Evolutionary conservation across 2,113 vertebrate genomes (phyloP), one percentile per base, ranked within the genome.

Genomic region (Prolemur simus): DNA sequence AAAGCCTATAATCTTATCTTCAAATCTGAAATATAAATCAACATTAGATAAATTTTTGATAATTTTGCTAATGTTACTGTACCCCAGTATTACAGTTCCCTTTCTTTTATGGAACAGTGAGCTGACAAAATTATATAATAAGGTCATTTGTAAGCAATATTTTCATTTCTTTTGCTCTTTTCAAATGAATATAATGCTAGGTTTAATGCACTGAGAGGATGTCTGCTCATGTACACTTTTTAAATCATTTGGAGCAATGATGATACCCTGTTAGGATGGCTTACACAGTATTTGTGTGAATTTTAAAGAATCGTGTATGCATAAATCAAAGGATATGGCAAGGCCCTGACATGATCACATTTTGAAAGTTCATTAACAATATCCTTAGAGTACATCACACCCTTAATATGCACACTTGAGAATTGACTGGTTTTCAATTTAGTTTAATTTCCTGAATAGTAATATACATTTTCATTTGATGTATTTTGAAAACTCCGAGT

Each of bases 91-190:
- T 81, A 83, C 11, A 18, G 15, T 58, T 83, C 27, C 47, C 32
- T 81, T 97, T 95, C 91, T 94, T 96, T 95, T 76, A 84, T 93
- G 52, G 84, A 96, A 87, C 32, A 63, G 14, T 29, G 64, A 86
- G 15, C 76, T 47, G 80, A 89, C 64, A 94, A 86, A 87, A 96
- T 96, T 94, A 78, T 84, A 83, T 84, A 92, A 96, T 81, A 39
- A 85, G 64, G 81, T 95, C 77, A 92, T 96, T 91, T 94, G 68
- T 93, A 94, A 97, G 86, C 68, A 94, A 64, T 93, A 73, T 87
- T 96, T 82, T 97, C 73, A 93, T 95, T 97, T 97, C 47, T 78
- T 94, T 95, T 91, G 37, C 88, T 82, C 74, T 91, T 96, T 96
- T 77, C 87, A 95, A 88, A 87, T 49, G 54, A 60, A 91, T 96